Evolutionary conservation across 2,113 vertebrate genomes (phyloP).

Genomic region (Eira barbara): DNA sequence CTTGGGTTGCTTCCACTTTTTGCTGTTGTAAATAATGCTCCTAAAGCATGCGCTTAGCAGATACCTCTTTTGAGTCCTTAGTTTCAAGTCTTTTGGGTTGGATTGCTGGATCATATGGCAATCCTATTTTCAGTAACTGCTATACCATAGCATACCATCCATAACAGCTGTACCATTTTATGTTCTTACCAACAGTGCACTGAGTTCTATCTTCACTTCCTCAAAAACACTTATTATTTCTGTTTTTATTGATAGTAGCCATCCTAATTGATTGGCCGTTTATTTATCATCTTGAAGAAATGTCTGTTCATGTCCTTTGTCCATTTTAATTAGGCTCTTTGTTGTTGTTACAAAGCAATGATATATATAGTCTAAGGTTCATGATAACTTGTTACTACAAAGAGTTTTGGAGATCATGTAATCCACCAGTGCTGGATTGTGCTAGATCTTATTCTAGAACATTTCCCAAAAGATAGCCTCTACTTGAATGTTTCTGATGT

Average conservation of each 20-base stretch:
- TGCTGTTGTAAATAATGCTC: neutral
- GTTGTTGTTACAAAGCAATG: neutral
- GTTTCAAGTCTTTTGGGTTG: neutral
- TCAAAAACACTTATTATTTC: neutral
- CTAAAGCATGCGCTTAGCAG: neutral
- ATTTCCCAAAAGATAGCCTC: neutral
- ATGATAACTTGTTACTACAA: neutral
- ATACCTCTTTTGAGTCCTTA: neutral
- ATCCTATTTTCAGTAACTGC: neutral
- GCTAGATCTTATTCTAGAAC: neutral
- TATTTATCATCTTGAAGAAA: neutral
- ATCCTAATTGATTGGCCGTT: neutral
- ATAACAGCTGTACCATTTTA: neutral
- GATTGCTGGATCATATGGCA: neutral
- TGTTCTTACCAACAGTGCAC: neutral
- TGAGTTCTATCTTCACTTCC: neutral
- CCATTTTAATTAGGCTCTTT: neutral
- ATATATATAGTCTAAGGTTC: neutral
- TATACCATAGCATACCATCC: neutral
- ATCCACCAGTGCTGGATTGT: neutral
- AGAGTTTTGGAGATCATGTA: neutral
- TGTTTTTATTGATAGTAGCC: neutral
- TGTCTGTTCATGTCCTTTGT: neutral
- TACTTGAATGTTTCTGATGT: neutral
- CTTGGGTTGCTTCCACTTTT: neutral